Conservation (phyloP, 2,888 invertebrate genomes). For the Amiota minor region DNA sequence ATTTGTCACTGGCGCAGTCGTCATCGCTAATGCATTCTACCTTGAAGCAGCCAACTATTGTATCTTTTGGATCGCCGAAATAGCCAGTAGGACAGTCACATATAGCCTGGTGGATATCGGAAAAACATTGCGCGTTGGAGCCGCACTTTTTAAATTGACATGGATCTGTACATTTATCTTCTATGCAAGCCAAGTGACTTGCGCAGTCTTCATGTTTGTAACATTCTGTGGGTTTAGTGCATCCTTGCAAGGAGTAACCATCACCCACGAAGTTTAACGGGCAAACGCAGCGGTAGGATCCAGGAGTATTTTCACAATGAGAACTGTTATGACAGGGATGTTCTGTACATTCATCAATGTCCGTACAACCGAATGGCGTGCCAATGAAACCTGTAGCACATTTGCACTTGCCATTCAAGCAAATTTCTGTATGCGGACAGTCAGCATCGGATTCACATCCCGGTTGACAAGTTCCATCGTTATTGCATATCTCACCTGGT, state of each 20-base stretch:
- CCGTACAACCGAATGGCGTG: constrained; percentile 83
- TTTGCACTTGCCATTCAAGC: constrained; percentile 82
- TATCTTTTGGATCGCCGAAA: constrained; percentile 86
- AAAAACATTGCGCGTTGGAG: constrained; percentile 83
- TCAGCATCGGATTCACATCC: constrained; percentile 89
- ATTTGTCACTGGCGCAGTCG: constrained; percentile 84
- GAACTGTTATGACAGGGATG: constrained; percentile 86
- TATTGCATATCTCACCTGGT: constrained; percentile 89
- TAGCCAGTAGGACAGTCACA: constrained; percentile 88
- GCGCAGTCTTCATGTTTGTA: constrained; percentile 83
- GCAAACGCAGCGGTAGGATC: constrained; percentile 87
- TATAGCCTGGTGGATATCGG: constrained; percentile 80
- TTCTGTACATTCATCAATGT: constrained; percentile 87
- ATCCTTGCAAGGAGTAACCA: constrained; percentile 82
- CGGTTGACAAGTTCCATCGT: constrained; percentile 84
- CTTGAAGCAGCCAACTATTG: constrained; percentile 87
- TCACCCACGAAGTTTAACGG: constrained; percentile 86
- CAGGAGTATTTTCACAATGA: constrained; percentile 84
- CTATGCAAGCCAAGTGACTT: constrained; percentile 82
- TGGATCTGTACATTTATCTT: constrained; percentile 86
- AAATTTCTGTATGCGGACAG: constrained; percentile 85
- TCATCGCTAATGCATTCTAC: constrained; percentile 87
- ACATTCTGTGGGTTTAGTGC: constrained; percentile 85
- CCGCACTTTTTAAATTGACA: constrained; percentile 84
- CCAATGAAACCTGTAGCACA: constrained; percentile 85